Base-by-base conservation (phyloP, 2,113 vertebrate species). In the Mohoua ochrocephala region DNA sequence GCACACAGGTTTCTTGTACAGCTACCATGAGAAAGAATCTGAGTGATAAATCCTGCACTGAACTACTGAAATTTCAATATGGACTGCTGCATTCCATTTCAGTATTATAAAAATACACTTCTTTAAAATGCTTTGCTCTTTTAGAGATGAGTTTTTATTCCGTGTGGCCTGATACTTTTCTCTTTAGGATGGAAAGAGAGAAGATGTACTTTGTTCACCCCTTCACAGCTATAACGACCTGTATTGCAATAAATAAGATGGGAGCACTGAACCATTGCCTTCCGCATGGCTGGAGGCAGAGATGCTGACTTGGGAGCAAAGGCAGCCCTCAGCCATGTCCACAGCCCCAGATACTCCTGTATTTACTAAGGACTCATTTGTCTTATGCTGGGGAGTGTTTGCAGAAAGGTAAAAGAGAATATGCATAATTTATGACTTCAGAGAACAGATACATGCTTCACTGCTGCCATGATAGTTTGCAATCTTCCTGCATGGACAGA, bases 221-320 rank as follows among this genome's bases (percentile, higher is more conserved):
- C 42, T 85, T 82, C 84, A 59, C 8, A 89, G 71, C 84, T 80
- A 30, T 85, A 81, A 92, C 81, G 77, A 69, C 33, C 33, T 68
- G 67, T 17, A 88, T 31, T 84, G 87, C 91, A 94, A 84, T 70
- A 92, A 84, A 70, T 88, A 84, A 81, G 74, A 73, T 61, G 63
- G 57, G 45, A 82, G 73, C 84, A 89, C 39, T 70, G 77, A 96
- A 96, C 35, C 95, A 49, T 78, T 74, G 54, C 77, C 59, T 95
- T 93, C 84, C 6, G 42, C 91, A 44, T 79, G 74, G 78, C 87
- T 89, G 94, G 74, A 93, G 64, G 39, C 71, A 93, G 50, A 88
- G 85, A 84, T 75, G 89, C 88, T 93, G 89, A 87, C 77, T 31
- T 41, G 80, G 71, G 89, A 84, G 59, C 53, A 70, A 69, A 82